Evolutionary conservation across 1,140 invertebrate species (phyloP).

Genomic region (Choristoneura fumiferana): DNA sequence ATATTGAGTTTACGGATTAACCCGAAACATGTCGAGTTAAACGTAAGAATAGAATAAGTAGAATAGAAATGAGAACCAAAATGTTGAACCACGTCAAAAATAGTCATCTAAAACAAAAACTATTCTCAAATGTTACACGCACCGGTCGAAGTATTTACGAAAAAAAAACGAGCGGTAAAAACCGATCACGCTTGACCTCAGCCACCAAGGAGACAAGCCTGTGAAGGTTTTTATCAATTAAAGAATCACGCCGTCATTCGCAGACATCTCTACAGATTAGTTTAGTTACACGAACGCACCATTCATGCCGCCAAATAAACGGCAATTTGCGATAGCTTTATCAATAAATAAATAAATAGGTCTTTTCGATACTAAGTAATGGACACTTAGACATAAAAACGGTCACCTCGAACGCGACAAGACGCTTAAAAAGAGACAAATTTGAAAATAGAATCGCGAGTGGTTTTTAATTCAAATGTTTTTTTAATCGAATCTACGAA

Average conservation of each 20-base stretch:
- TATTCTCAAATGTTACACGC: no score
- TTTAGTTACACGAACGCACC: slow-evolving; percentile 9
- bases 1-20: no score
- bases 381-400: not conserved
- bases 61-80: no score
- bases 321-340: slow-evolving; percentile 14
- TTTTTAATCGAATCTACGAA: slow-evolving; percentile 7
- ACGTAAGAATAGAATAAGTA: no score
- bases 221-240: slow-evolving; percentile 5
- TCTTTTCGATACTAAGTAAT: not conserved
- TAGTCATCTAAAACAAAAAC: no score
- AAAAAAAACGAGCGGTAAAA: not conserved
- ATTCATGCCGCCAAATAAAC: slow-evolving; percentile 16
- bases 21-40: no score
- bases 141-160: no score
- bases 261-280: slow-evolving; percentile 6
- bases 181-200: not conserved
- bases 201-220: not conserved
- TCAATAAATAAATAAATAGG: slow-evolving; percentile 5
- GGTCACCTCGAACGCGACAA: not conserved
- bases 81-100: no score
- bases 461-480: not conserved
- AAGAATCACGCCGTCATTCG: not conserved
- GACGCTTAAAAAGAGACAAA: not conserved
- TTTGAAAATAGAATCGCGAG: not conserved